Conservation (phyloP, 2,797 vertebrate genomes). For the Emys orbicularis region DNA sequence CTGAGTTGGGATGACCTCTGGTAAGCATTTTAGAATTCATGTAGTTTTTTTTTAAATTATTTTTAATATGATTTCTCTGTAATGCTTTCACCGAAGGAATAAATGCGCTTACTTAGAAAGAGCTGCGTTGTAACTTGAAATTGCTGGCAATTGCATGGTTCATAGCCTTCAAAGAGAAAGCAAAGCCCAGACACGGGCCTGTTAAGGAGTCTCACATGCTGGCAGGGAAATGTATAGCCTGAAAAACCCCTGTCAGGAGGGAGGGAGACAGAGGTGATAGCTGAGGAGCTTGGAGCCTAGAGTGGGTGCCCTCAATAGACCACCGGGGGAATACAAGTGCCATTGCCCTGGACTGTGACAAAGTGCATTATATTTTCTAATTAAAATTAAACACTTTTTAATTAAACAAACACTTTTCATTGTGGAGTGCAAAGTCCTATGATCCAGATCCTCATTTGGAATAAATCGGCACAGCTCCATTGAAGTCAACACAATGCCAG, state of each 20-base stretch:
- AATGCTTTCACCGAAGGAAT: not conserved
- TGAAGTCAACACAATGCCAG: not conserved
- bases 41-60: not conserved
- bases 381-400: not conserved
- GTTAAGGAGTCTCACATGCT: too few relatives aligned
- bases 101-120: not conserved
- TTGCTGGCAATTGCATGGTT: not conserved
- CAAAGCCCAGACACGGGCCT: not conserved
- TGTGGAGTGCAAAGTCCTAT: not conserved
- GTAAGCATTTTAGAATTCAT: not conserved
- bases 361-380: not conserved
- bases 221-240: not conserved
- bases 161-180: not conserved
- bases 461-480: not conserved
- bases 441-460: accelerated
- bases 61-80: not conserved
- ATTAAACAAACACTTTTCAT: not conserved
- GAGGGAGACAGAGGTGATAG: not conserved
- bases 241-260: not conserved
- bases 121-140: not conserved
- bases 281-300: not conserved
- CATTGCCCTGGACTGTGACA: not conserved
- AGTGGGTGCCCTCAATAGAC: not conserved
- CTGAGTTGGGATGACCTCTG: not conserved
- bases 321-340: not conserved